phyloP scores from a whole-genome alignment of 92 coral and sea anemone genomes.

The Phenganax marumi region DNA sequence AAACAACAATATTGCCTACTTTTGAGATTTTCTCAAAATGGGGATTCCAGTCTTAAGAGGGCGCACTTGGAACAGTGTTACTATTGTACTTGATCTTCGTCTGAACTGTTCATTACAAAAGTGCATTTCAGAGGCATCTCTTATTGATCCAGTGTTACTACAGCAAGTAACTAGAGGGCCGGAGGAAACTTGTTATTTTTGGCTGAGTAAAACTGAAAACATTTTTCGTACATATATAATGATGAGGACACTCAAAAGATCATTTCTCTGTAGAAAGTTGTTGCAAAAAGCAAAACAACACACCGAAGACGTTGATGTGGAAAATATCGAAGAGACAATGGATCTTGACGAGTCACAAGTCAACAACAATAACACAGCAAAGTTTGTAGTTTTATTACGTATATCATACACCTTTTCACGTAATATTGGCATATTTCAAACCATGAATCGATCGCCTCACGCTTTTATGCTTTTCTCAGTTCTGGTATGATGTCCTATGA shows the following conservation, averaged over 20 bases:
- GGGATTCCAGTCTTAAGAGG: too few relatives aligned
- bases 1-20: too few relatives aligned
- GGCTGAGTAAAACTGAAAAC: too few relatives aligned
- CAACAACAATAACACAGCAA: neutral
- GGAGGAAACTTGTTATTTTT: too few relatives aligned
- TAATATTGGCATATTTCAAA: neutral
- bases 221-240: neutral
- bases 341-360: neutral
- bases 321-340: neutral
- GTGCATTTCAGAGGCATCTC: neutral
- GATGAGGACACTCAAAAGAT: neutral
- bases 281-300: conserved; percentile 17
- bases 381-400: neutral
- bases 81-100: neutral
- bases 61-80: too few relatives aligned
- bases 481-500: conserved; percentile 48
- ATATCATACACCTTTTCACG: neutral
- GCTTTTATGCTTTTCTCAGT: neutral
- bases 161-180: too few relatives aligned
- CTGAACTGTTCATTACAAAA: neutral
- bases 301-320: neutral
- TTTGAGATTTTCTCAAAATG: too few relatives aligned
- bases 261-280: conserved; percentile 18
- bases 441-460: too few relatives aligned
- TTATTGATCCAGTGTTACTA: neutral